These are phyloP conservation scores for Catostomus latipinnis DNA, from an alignment of 2,797 vertebrate species.

Conservation along the genomic window DNA sequence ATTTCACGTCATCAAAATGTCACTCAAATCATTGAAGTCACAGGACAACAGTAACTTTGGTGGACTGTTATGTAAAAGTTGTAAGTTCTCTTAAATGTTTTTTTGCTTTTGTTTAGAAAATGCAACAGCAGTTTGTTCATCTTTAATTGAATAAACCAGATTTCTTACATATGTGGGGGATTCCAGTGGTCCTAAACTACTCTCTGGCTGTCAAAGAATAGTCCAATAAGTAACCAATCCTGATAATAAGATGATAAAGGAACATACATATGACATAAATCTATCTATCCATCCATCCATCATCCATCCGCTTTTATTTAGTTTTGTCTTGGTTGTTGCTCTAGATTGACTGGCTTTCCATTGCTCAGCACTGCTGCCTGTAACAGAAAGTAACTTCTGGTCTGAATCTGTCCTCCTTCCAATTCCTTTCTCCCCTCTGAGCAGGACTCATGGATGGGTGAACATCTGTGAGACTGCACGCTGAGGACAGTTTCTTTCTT, in stretches of 20 bases:
- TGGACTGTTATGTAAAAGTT: constrained; percentile 36
- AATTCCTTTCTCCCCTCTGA: constrained; percentile 53
- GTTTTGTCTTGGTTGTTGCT: background rate
- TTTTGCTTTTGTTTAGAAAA: background rate
- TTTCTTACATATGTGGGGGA: constrained; percentile 21
- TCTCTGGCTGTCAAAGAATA: background rate
- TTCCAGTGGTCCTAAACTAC: background rate
- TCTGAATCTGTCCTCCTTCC: constrained; percentile 14
- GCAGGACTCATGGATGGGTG: constrained; percentile 63
- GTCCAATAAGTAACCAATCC: no score
- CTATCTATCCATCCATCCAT: no score
- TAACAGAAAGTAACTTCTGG: constrained; percentile 9
- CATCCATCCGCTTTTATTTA: background rate
- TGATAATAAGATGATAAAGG: no score
- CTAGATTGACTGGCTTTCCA: constrained; percentile 13
- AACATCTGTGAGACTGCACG: constrained; percentile 62
- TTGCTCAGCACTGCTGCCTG: constrained; percentile 6
- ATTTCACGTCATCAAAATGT: constrained; percentile 30
- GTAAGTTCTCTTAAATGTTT: constrained; percentile 14
- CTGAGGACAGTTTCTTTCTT: background rate
- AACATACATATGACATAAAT: background rate
- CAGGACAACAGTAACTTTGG: constrained; percentile 31
- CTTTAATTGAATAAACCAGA: constrained; percentile 49
- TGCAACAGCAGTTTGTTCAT: constrained; percentile 6
- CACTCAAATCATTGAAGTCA: constrained; percentile 22